A percentile compares a stretch with the other conserved stretches of the same genome.
Conservation (phyloP, 2,797 vertebrate species). For the Cossypha heuglini region DNA sequence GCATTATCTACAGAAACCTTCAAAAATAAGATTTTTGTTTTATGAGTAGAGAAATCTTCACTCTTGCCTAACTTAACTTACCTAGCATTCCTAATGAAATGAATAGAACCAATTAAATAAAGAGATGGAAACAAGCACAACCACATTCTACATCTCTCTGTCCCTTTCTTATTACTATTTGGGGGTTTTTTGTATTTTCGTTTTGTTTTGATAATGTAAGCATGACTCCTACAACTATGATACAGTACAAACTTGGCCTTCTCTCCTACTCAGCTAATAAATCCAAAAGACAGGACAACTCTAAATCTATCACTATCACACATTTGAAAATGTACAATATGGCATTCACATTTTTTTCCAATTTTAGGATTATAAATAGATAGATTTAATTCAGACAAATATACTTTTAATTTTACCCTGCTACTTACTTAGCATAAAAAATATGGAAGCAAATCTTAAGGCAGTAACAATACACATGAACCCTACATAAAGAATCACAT, state of each 20-base stretch:
- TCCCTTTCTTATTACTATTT: background rate
- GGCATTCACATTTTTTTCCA: background rate
- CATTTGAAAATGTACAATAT: background rate
- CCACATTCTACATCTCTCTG: background rate
- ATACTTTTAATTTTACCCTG: background rate
- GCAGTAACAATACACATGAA: background rate
- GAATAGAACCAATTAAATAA: background rate
- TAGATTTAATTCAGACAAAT: background rate
- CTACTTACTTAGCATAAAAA: background rate
- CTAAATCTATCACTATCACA: background rate
- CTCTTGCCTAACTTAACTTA: background rate
- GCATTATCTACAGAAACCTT: background rate
- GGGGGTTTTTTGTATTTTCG: fast-evolving
- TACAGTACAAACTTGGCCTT: background rate
- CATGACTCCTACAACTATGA: background rate
- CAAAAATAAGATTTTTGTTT: background rate
- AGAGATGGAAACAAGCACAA: background rate
- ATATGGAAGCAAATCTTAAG: background rate
- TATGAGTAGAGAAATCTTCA: background rate
- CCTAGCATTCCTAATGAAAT: background rate
- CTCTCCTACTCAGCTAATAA: background rate
- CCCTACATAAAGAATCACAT: background rate
- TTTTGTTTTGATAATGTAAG: background rate
- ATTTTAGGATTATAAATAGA: background rate
- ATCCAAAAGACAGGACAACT: background rate